Conservation (phyloP, 2,888 invertebrate genomes). For the Cerastoderma edule region DNA sequence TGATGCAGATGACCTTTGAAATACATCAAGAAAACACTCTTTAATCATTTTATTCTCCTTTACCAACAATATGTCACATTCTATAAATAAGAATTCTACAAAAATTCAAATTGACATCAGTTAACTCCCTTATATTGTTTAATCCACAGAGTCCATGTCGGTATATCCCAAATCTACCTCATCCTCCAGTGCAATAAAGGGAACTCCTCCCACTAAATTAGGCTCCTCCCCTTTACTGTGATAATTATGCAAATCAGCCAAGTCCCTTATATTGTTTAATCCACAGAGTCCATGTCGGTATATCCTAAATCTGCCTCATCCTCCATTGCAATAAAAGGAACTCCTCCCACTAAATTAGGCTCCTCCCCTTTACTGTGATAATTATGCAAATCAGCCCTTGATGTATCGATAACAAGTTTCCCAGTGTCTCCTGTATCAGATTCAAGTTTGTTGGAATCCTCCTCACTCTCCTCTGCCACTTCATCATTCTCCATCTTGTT, state of each 20-base stretch:
- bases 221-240: conserved; percentile 32
- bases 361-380: conserved; percentile 30
- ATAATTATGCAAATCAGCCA: conserved; percentile 29
- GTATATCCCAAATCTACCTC: conserved; percentile 67
- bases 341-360: conserved; percentile 27
- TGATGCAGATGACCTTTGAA: no score
- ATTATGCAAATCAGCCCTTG: conserved; percentile 35
- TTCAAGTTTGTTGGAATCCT: conserved; percentile 27
- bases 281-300: conserved; percentile 79
- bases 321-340: conserved; percentile 23
- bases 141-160: conserved; percentile 79
- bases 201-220: conserved; percentile 25
- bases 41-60: no score
- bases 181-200: conserved; percentile 24
- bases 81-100: no score
- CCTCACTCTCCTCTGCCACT: conserved; percentile 27
- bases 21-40: no score
- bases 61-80: no score
- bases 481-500: conserved; percentile 21
- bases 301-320: conserved; percentile 61
- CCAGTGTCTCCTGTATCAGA: conserved; percentile 37
- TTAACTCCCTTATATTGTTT: neutral
- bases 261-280: conserved; percentile 51
- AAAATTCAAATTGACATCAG: no score
- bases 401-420: conserved; percentile 40